Base-by-base conservation (phyloP, 1,140 invertebrate genomes). In the Riptortus pedestris region DNA sequence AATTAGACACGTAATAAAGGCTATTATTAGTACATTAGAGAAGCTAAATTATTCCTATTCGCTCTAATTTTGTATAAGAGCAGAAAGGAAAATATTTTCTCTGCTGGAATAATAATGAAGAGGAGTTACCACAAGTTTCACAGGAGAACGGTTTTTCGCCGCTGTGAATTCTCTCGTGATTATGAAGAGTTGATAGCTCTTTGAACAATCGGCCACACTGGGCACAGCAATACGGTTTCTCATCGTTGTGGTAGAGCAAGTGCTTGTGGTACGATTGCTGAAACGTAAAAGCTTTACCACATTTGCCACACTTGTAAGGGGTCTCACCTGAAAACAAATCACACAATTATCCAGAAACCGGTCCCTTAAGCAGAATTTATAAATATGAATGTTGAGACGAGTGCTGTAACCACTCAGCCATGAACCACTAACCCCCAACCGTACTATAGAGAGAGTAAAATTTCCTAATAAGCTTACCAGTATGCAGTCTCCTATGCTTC, bases 251-350 rank as follows among this genome's bases (percentile, higher is more conserved):
- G 29, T 69, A 69, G 11, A 89, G 77, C 69, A 90, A 81, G 75
- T 94, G 91, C 71, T 91, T 92, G 72, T 93, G 90, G 73, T 91
- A 93, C 1, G 90, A 93, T 69, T 93, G 91, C 75, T 91, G 89
- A 73, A 91, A 91, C 24, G 88, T 91, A 75, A 94, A 94, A 0
- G 86, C 88, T 75, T 92, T 91, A 59, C 85, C 85, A 73, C 91
- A 94, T 71, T 87, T 83, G 31, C 79, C 79, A 72, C 92, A 95
- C 9, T 82, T 83, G 71, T 91, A 92, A 0, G 90, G 90, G 79
- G 88, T 91, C 77, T 92, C 89, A 60, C 90, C 90, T 81, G 79
- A 73, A 75, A 73, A 43, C 47, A 74, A 73, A 26, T 48, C 52
- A 69, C 58, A 66, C 45, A 66, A 65, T 66, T 66, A 62, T 38